A percentile compares a stretch with the other conserved stretches of the same genome.
These are phyloP conservation scores for Eurytoma californica DNA, from an alignment of 2,888 invertebrate species.

Conservation along the genomic window DNA sequence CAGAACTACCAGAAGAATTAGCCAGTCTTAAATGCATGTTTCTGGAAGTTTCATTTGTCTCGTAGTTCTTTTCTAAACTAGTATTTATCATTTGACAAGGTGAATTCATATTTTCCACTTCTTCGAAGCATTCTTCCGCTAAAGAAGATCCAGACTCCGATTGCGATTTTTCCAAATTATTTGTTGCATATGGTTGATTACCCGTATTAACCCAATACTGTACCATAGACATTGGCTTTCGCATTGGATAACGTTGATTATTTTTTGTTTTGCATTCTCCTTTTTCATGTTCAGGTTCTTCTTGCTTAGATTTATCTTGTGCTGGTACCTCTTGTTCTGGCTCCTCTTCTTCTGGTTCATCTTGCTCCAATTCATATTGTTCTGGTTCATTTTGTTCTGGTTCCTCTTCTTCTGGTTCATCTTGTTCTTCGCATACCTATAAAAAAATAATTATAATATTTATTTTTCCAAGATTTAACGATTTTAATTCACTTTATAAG, in stretches of 20 bases:
- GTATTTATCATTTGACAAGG: not conserved
- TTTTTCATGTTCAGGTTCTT: not conserved
- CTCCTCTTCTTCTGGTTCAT: too few species aligned
- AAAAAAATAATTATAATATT: too few species aligned
- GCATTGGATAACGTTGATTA: conserved; percentile 56
- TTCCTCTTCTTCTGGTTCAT: too few species aligned
- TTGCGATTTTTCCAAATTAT: conserved; percentile 24
- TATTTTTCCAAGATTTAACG: too few species aligned
- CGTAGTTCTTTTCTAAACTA: conserved; percentile 7
- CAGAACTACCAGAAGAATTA: conserved; percentile 61
- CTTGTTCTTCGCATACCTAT: too few species aligned
- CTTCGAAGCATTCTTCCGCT: conserved; percentile 54
- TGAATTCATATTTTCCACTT: not conserved
- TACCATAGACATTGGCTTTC: conserved; percentile 60
- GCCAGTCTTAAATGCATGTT: conserved; percentile 1
- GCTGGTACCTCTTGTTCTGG: too few species aligned
- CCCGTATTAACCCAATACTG: conserved; percentile 69
- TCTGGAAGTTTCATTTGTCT: not conserved
- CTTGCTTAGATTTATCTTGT: too few species aligned
- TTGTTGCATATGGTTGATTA: conserved; percentile 58
- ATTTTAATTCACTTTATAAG: too few species aligned
- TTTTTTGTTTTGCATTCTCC: not conserved
- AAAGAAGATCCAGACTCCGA: conserved; percentile 58
- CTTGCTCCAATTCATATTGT: too few species aligned
- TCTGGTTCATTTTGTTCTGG: too few species aligned